A percentile compares a stretch with the other conserved stretches of the same genome.
Evolutionary conservation across 2,797 vertebrate genomes (phyloP).

Genomic region (Acanthornis magna): DNA sequence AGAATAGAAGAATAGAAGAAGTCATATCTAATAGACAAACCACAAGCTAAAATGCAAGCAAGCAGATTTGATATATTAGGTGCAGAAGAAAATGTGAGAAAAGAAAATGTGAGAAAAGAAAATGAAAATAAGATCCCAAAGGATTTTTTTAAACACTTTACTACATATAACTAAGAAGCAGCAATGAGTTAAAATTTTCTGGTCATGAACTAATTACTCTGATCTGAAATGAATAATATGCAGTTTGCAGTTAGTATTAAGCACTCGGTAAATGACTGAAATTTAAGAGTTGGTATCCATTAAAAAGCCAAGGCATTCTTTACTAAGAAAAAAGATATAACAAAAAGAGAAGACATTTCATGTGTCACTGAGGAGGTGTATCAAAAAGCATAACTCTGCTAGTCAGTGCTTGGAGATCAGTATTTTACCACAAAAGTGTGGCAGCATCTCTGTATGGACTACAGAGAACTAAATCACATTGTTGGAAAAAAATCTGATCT

Average conservation of each 20-base stretch:
- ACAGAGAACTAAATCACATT: not conserved
- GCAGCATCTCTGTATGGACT: not conserved
- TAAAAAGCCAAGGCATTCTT: constrained; percentile 15
- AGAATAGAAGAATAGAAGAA: not conserved
- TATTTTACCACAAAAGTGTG: not conserved
- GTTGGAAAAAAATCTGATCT: not conserved
- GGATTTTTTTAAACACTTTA: not conserved
- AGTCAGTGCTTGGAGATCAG: not conserved
- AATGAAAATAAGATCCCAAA: not conserved
- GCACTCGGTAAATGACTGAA: not conserved
- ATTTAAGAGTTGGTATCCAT: not conserved
- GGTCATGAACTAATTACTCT: not conserved
- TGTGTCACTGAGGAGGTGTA: not conserved
- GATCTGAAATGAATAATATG: not conserved
- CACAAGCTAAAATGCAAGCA: not conserved
- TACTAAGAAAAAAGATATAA: not conserved
- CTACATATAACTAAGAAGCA: not conserved
- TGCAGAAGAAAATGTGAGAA: not conserved
- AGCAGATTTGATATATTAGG: not conserved
- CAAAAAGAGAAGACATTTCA: not conserved
- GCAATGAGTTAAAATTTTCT: not conserved
- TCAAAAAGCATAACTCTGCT: not conserved
- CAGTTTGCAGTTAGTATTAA: not conserved
- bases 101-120: not conserved
- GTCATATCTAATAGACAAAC: not conserved